A percentile compares a stretch with the other conserved stretches of the same genome.
phyloP scores from a whole-genome alignment of 23 tunicate genomes.

The Corella eumyota region DNA sequence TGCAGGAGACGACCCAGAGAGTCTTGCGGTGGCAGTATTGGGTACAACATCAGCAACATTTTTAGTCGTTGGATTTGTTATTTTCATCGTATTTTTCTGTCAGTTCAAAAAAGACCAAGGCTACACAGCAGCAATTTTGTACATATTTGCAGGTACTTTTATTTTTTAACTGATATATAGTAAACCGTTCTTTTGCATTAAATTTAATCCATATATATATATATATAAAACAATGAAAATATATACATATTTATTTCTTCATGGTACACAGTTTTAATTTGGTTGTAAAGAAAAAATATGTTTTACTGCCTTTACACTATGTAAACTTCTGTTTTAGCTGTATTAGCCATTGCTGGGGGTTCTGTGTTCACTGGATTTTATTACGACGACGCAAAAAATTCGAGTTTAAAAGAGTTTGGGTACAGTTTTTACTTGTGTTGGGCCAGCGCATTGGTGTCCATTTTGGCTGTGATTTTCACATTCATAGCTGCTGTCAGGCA shows the following conservation, averaged over 20 bases:
- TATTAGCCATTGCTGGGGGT: neutral
- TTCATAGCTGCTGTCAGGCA: slow-evolving; percentile 1
- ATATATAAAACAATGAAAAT: too few species aligned
- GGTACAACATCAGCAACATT: neutral
- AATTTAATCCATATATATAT: too few species aligned
- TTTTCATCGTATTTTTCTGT: slow-evolving; percentile 1
- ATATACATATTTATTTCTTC: too few species aligned
- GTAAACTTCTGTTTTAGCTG: neutral
- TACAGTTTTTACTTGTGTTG: slow-evolving; percentile 16
- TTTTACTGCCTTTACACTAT: too few species aligned
- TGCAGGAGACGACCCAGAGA: slow-evolving; percentile 4
- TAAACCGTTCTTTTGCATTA: too few species aligned
- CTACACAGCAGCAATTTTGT: neutral
- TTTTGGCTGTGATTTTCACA: neutral
- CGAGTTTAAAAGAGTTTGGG: neutral
- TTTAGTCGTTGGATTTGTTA: neutral
- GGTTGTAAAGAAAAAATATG: too few species aligned
- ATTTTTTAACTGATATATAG: too few species aligned
- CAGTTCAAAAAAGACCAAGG: neutral
- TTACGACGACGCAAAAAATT: neutral
- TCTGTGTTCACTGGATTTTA: neutral
- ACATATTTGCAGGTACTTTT: slow-evolving; percentile 1
- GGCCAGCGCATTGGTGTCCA: neutral
- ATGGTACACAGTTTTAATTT: too few species aligned
- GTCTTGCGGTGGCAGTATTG: slow-evolving; percentile 2